Conservation (phyloP, 53 echinoderm and acorn worm species). For the Hippasteria phrygiana region DNA sequence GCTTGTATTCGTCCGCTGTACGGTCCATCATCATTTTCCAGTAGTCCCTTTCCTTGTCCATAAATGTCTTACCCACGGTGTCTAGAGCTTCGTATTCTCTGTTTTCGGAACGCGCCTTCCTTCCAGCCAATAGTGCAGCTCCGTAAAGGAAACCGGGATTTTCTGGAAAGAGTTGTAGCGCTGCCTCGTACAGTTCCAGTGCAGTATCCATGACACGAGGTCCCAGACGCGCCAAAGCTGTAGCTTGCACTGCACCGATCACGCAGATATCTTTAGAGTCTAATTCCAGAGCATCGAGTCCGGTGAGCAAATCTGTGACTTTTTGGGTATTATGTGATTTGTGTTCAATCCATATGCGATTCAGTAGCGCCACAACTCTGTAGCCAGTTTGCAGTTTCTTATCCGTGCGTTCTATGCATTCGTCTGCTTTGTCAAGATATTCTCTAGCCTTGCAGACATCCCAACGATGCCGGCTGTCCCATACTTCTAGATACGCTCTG, state of each 20-base stretch:
- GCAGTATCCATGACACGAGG: not conserved
- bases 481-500: constrained; percentile 39
- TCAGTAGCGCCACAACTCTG: constrained; percentile 2
- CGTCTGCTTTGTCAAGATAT: constrained; percentile 26
- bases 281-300: not conserved
- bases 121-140: not conserved
- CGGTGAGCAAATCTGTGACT: not conserved
- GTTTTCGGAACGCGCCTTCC: not conserved
- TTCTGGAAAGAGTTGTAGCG: not conserved
- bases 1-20: not conserved
- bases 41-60: not conserved
- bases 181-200: constrained; percentile 9
- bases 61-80: not conserved
- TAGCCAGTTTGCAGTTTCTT: not conserved
- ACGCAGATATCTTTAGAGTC: not conserved
- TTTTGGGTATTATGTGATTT: not conserved
- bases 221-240: constrained; percentile 2
- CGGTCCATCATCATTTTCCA: not conserved
- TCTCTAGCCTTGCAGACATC: not conserved
- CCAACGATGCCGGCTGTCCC: not conserved
- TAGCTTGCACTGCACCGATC: constrained; percentile 19
- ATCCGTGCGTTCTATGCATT: not conserved
- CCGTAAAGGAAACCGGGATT: constrained; percentile 6
- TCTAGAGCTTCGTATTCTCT: not conserved
- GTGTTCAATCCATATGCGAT: constrained; percentile 51